Percentiles rank a stretch among this genome's conserved stretches.
Conservation (phyloP, 2,888 invertebrate species). For the Callosobruchus maculatus region DNA sequence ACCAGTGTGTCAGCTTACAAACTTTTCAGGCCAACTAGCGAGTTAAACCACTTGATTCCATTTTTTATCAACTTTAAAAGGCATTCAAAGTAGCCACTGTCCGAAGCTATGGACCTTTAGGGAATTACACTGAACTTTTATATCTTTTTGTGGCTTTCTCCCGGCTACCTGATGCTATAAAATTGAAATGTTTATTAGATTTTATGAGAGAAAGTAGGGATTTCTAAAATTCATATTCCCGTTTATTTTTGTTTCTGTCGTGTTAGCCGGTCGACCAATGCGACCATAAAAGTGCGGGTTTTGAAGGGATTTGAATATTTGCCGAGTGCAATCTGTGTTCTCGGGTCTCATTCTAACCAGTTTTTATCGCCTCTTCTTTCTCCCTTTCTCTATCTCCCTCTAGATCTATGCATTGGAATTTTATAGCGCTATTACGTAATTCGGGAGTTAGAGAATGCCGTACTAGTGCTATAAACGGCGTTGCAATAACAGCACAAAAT, state of each 20-base stretch:
- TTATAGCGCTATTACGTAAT: background rate
- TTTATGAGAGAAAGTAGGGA: slow-evolving; percentile 18
- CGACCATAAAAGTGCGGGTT: background rate
- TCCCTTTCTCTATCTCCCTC: background rate
- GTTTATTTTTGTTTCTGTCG: slow-evolving; percentile 11
- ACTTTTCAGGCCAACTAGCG: no score
- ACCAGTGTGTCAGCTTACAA: no score
- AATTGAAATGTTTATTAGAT: slow-evolving; percentile 21
- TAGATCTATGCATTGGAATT: background rate
- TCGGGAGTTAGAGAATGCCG: background rate
- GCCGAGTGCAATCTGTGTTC: background rate
- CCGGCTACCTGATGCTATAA: slow-evolving; percentile 20
- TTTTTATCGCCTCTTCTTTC: no score
- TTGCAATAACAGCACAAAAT: no score
- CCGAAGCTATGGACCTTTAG: background rate
- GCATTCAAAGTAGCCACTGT: background rate
- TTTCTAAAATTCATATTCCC: slow-evolving; percentile 17
- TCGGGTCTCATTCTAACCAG: background rate
- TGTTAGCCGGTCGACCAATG: background rate
- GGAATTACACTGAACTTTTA: background rate
- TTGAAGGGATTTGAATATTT: background rate
- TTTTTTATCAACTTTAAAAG: background rate
- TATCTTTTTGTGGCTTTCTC: slow-evolving; percentile 11
- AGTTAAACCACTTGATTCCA: background rate
- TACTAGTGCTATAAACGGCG: background rate